Base-by-base conservation (phyloP, 2,888 invertebrate genomes). In the Bellardia bayeri region DNA sequence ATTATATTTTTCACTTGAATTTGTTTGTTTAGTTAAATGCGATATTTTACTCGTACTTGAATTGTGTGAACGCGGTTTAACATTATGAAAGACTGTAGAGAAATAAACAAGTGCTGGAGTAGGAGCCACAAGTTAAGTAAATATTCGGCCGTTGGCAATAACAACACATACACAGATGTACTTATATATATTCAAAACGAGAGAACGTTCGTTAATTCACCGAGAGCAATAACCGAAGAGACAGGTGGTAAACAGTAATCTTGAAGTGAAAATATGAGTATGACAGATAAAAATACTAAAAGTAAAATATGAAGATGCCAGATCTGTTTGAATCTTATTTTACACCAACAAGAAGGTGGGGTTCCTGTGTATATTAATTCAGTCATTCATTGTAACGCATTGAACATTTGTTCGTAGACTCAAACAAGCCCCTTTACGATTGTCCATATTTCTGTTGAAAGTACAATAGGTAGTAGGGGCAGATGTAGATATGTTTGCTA, bases 21-120 rank as follows among this genome's bases (percentile, higher is more conserved):
- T 37, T 69, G 33, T 69, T 69, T 69, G 37, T 54, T 69, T 54
- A 51, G 33, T 51, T 69, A 54, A 69, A 69, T 54, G 54, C 37
- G 51, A 54, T 69, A 54, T 69, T 51, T 69, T 33, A 69, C 69
- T 69, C 33, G 69, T 69, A 69, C 54, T 69, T 69, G 69, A 69
- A 69, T 69, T 69, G 69, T 69, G 51, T 51, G 69, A 69, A 51
- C 69, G 23, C 69, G 37, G 51, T 69, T 69, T 54, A 33, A 37
- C 37, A 37, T 69, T 69, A 54, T 54, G 11, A 69, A 69, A 69
- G 69, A 9, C n/a, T 54, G 37, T 69, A 37, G 33, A 69, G 51
- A 69, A 69, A 54, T 69, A 69, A 51, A 54, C n/a, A 69, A 54
- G 51, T 51, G 51, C 54, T 54, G 33, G 8, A 69, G 51, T 54